phyloP scores from a whole-genome alignment of 2,888 invertebrate genomes.

The Aquatica leii region DNA sequence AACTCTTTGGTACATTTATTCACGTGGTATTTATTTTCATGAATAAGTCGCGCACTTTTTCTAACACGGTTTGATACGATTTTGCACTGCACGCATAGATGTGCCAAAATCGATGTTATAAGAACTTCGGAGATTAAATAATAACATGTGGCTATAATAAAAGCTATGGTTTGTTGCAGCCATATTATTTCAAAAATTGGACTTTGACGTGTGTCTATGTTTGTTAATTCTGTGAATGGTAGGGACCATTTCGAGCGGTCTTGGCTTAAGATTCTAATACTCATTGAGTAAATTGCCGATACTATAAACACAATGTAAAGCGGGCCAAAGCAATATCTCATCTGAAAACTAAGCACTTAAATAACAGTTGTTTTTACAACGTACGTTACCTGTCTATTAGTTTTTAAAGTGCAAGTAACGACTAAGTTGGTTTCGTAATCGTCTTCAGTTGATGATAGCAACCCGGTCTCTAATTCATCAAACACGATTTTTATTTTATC shows the following conservation, averaged over 20 bases:
- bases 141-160: conserved; percentile 5
- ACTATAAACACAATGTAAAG: neutral
- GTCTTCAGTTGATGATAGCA: neutral
- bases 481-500: neutral
- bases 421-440: conserved; percentile 1
- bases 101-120: conserved; percentile 11
- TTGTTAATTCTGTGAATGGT: conserved; percentile 16
- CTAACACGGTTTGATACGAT: conserved; percentile 4
- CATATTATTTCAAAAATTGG: conserved; percentile 6
- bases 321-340: neutral
- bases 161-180: conserved; percentile 16
- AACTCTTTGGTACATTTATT: neutral
- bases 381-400: conserved; percentile 10
- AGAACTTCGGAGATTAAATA: conserved; percentile 15
- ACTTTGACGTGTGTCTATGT: neutral
- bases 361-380: no score
- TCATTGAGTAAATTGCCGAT: conserved; percentile 2
- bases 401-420: neutral
- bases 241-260: conserved; percentile 13
- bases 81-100: conserved; percentile 20
- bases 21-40: neutral
- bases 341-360: conserved; percentile 10
- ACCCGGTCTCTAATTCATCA: neutral
- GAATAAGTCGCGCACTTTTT: neutral
- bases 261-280: neutral